Base-by-base conservation (phyloP, 2,797 vertebrate genomes). In the Macrochelys suwanniensis region DNA sequence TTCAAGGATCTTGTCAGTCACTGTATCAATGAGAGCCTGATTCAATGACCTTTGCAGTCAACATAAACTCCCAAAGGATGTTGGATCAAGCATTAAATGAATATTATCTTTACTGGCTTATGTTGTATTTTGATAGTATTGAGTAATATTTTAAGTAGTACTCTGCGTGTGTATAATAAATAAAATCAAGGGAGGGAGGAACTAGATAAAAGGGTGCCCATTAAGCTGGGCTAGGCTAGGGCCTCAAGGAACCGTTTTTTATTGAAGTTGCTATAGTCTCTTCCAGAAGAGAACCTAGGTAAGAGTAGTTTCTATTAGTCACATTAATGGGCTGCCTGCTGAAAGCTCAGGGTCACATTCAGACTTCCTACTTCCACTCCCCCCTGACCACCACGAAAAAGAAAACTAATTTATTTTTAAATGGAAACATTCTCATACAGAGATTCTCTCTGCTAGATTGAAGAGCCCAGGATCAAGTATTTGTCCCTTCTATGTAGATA, bases 91-190 rank as follows among this genome's bases (percentile, higher is more conserved):
- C 37, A 0, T 9, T 2, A 7, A 0, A 1, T 6, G 17, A 5
- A 6, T 1, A 1, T 3, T 26, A 11, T 33, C 49, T 25, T 53
- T 37, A 17, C 13, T 80, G 54, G 74, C 49, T 61, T 3, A 1
- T 0, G 0, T 2, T 1, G 0, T 12, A 45, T 49, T 77, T 4
- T 33, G 3, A 23, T 0, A 5, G 0, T 1, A 23, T 0, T 37
- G 3, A 50, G 71, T 2, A 53, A 21, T 59, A 49, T 11, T 21
- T 47, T 15, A 0, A 0, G 8, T 61, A 61, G 6, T 33, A 57
- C 6, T 61, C 3, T 61, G 31, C 21, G 3, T 37, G 21, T 42
- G n/a, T 71, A 23, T 65, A 65, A 71, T 71, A 71, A 42, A 71
- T 42, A 42, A 23, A 23, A 42, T 15, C 19, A 25, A 42, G 68